Conservation (phyloP, 1,140 invertebrate genomes). For the Eulimnadia texana region DNA sequence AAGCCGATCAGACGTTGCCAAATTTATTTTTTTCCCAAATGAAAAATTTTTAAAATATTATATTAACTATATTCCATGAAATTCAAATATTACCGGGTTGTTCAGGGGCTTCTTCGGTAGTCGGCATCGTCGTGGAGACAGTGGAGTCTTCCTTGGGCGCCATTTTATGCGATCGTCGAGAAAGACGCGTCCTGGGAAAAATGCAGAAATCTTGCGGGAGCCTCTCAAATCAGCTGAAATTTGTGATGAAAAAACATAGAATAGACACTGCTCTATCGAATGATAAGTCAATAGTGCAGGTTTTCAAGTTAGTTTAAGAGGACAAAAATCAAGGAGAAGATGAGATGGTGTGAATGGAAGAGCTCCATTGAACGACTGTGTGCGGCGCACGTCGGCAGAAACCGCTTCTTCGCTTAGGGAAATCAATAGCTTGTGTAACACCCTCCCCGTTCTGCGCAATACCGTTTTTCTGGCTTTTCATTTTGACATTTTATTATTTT, state of each 20-base stretch:
- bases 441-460: not conserved
- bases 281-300: no score
- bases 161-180: not conserved
- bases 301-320: no score
- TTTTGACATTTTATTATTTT: no score
- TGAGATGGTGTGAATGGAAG: not conserved
- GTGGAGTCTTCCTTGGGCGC: not conserved
- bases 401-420: not conserved
- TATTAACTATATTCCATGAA: no score
- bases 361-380: not conserved
- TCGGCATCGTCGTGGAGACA: not conserved
- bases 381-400: not conserved
- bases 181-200: no score
- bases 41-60: not conserved
- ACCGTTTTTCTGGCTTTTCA: no score
- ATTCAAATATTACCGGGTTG: not conserved
- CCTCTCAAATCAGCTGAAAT: no score
- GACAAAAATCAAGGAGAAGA: not conserved
- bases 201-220: no score
- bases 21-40: not conserved
- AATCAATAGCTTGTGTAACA: not conserved
- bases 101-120: not conserved
- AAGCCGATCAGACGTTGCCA: not conserved
- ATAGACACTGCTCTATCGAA: no score
- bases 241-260: no score